Base-by-base conservation (phyloP, 2,113 vertebrate species). In the Cyanistes caeruleus region DNA sequence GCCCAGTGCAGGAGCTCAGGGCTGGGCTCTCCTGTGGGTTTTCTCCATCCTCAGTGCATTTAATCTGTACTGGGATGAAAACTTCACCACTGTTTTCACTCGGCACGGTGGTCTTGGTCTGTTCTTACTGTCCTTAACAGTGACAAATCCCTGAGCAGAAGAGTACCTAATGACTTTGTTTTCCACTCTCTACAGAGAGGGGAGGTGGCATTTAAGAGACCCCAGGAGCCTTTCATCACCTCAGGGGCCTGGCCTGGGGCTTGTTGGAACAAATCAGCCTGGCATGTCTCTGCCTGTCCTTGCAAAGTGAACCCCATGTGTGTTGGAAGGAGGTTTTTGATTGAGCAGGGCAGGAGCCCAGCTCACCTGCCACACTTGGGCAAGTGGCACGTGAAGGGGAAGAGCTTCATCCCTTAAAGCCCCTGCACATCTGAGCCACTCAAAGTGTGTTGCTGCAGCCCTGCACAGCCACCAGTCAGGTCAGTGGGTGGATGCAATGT, bases 361-460 rank as follows among this genome's bases (percentile, higher is more conserved):
- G 37, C 30, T 60, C 19, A 31, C 11, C 19, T 3, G 1, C 13
- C 3, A 5, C 1, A 2, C 37, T 41, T 31, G n/a, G 68, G 17
- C 19, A 62, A 41, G 60, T 4, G 23, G 28, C 37, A 62, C 16
- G 3, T 0, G 2, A 24, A 44, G 55, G 1, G 4, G 16, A 55
- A 74, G 55, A 65, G 23, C 16, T 2, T 1, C 37, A 6, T 24
- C 25, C 46, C 69, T 64, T 5, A 0, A 25, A 76, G 39, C 10
- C 35, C 2, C 18, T 0, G 4, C n/a, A 3, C 23, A 17, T 5
- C 37, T 23, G 28, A 70, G 81, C 24, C n/a, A n/a, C 27, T 21
- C 0, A 0, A 8, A 14, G 4, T 0, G 1, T 12, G 5, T 3
- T n/a, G 37, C 68, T 65, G 37, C 13, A 9, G 27, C 33, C 35